phyloP scores from a whole-genome alignment of 2,888 invertebrate genomes.

The Rhamnusium bicolor region DNA sequence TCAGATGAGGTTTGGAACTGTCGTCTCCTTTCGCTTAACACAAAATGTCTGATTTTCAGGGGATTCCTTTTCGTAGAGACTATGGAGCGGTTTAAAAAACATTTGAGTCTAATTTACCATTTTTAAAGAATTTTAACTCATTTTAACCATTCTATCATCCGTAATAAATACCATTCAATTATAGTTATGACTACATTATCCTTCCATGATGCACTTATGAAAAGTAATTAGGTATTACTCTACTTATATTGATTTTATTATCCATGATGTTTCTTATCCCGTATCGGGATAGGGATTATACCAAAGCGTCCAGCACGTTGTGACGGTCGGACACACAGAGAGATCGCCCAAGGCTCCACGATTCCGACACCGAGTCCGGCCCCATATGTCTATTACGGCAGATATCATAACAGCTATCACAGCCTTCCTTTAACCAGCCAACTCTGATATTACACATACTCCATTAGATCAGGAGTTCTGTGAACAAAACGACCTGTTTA shows the following conservation, averaged over 20 bases:
- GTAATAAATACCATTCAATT: too few relatives aligned
- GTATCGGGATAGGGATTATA: slow-evolving; percentile 8
- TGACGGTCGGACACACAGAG: slow-evolving; percentile 22
- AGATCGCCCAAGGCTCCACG: slow-evolving; percentile 14
- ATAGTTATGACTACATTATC: too few relatives aligned
- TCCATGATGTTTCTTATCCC: slow-evolving; percentile 5
- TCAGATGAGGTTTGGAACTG: too few relatives aligned
- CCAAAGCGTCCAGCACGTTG: not conserved
- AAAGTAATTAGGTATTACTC: not conserved
- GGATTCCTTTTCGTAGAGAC: too few relatives aligned
- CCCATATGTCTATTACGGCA: slow-evolving; percentile 15
- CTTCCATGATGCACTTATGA: too few relatives aligned
- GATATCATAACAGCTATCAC: slow-evolving; percentile 17
- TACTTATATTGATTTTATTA: not conserved
- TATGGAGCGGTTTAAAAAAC: too few relatives aligned
- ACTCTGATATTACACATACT: slow-evolving; percentile 12
- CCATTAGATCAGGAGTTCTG: slow-evolving; percentile 9
- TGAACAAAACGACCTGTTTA: not conserved
- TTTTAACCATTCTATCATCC: too few relatives aligned
- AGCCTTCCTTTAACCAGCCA: slow-evolving; percentile 12
- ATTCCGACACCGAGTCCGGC: slow-evolving; percentile 18
- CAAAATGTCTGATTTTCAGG: too few relatives aligned
- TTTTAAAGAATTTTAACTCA: too few relatives aligned
- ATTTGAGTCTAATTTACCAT: too few relatives aligned
- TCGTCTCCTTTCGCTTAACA: too few relatives aligned